Percentiles rank a stretch among this genome's conserved stretches.
phyloP scores from a whole-genome alignment of 2,888 invertebrate genomes.

The Ornithoptera alexandrae region DNA sequence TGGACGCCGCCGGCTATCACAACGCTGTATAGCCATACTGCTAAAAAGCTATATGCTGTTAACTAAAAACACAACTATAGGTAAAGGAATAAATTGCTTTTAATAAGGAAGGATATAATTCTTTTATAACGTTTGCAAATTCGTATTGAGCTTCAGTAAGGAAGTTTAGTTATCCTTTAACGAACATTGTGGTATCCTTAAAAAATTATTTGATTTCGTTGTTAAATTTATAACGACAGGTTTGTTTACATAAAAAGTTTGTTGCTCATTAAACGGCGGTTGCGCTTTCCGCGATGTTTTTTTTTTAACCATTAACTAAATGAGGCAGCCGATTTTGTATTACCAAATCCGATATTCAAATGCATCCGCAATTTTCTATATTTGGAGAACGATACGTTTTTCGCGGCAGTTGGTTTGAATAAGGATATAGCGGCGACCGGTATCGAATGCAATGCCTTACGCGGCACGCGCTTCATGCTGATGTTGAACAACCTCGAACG shows the following conservation, averaged over 20 bases:
- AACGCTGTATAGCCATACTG: constrained; percentile 44
- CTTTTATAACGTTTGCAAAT: too few species aligned
- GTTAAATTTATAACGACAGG: constrained; percentile 15
- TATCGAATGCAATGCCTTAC: constrained; percentile 53
- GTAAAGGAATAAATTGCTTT: too few species aligned
- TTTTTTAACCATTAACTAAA: constrained; percentile 33
- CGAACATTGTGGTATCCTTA: background rate
- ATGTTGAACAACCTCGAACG: constrained; percentile 39
- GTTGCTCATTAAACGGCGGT: constrained; percentile 13
- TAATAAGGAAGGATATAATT: too few species aligned
- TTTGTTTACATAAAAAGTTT: constrained; percentile 12
- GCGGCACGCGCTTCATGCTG: constrained; percentile 56
- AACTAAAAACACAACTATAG: background rate
- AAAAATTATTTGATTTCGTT: constrained; percentile 7
- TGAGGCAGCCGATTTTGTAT: constrained; percentile 50
- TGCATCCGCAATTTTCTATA: constrained; percentile 46
- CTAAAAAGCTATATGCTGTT: constrained; percentile 33
- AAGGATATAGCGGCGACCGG: constrained; percentile 64
- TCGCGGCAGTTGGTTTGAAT: constrained; percentile 58
- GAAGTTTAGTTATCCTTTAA: background rate
- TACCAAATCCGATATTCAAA: constrained; percentile 62
- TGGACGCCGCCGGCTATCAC: constrained; percentile 64
- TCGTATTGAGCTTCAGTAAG: background rate
- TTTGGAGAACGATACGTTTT: constrained; percentile 52
- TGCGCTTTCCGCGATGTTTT: background rate